Base-by-base conservation (phyloP, 2,888 invertebrate species). In the Macrosiphum euphorbiae region DNA sequence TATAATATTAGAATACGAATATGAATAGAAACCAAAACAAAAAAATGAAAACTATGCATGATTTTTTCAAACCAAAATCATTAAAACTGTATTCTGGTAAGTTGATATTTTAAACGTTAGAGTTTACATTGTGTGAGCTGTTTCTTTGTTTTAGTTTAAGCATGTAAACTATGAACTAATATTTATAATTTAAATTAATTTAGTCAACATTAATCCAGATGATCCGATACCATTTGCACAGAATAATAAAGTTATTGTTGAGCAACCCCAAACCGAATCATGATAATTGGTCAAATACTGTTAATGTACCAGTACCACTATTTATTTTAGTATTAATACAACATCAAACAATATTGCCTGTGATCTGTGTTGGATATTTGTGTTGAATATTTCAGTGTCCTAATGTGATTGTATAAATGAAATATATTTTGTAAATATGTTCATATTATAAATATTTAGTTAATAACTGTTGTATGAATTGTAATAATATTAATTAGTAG, bases 201-300 rank as follows among this genome's bases (percentile, higher is more conserved):
- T 67, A 67, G 67, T 8, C 11, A 67, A 67, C n/a, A 67, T n/a
- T 67, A n/a, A 67, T 67, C 67, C 67, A n/a, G 3, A 67, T 4
- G 28, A 67, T 55, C 55, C 55, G 55, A 20, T 67, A 67, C 67
- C 67, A 67, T 67, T 67, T 67, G 11, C n/a, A 67, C 67, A 67
- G 67, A 67, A 67, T n/a, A 67, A 1, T 28, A 55, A 20, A 67
- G 67, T 67, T 67, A 67, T 11, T 67, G 67, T 67, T 67, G 67
- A 67, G 28, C n/a, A 67, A n/a, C 67, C 67, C 67, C 67, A 67
- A 67, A 67, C 28, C 67, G 67, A 7, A 67, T 67, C 11, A 67
- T 67, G 67, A 67, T 67, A 67, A 67, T 67, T 67, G 67, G 67
- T 67, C 67, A 67, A 67, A 67, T 67, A 67, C 67, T 67, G 67